Base-by-base conservation (phyloP, 2,888 invertebrate species). In the Eupithecia subumbrata region DNA sequence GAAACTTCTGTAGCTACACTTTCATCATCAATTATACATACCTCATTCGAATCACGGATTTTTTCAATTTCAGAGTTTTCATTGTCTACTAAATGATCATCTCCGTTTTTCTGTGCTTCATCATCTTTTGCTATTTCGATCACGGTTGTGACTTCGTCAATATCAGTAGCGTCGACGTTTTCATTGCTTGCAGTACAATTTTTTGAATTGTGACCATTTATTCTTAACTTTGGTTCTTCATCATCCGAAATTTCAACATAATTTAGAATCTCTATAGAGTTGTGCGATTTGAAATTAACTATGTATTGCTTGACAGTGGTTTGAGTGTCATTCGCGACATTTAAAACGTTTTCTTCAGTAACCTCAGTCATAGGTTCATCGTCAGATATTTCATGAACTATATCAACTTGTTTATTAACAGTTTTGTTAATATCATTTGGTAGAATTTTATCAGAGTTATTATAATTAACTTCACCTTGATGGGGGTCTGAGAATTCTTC, bases 231-330 rank as follows among this genome's bases (percentile, higher is more conserved):
- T 25, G 11, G 12, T 22, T 60, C 37, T 71, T 76, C 76, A 45
- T 76, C 73, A 71, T 76, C 76, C 69, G 69, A 69, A 43, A 76
- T 74, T n/a, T 73, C 52, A n/a, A 30, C 37, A 43, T 40, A 40
- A 16, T 52, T 68, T 63, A 30, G 56, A 64, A 11, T 25, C 16
- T 63, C 16, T 63, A 16, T 5, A 16, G 7, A 7, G 7, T 63
- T 30, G 2, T 1, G 14, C 5, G 63, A 63, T 63, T 63, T 30
- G 16, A 30, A 63, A 30, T 63, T 30, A 5, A 63, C 63, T 63
- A 5, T 11, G 11, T 25, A 14, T 30, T 37, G 11, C 43, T 45
- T 11, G 12, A 5, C 7, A 69, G 3, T 14, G 34, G 30, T 18
- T n/a, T 34, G n/a, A 34, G 2, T 18, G 34, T 64, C 16, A 16